phyloP scores from a whole-genome alignment of 2,113 vertebrate genomes.

The Tympanuchus pallidicinctus region DNA sequence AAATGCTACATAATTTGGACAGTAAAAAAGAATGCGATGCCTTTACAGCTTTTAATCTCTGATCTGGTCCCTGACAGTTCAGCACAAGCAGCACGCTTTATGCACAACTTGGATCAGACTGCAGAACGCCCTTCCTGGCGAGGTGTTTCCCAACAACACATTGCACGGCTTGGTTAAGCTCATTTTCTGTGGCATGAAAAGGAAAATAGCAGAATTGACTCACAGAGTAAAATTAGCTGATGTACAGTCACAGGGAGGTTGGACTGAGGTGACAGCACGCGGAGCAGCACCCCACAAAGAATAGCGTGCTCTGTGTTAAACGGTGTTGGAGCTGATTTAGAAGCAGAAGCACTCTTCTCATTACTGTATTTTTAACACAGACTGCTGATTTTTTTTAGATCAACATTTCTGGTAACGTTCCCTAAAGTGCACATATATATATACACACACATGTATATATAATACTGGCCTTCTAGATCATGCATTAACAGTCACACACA shows the following conservation, averaged over 20 bases:
- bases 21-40: background rate
- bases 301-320: background rate
- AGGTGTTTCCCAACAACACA: constrained; percentile 38
- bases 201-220: constrained; percentile 63
- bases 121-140: background rate
- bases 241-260: constrained; percentile 40
- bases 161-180: constrained; percentile 13
- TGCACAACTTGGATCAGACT: background rate
- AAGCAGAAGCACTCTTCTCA: background rate
- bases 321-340: background rate
- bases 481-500: background rate
- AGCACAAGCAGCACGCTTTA: background rate
- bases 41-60: background rate
- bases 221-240: constrained; percentile 46
- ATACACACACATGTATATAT: too few relatives aligned
- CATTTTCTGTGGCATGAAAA: constrained; percentile 47
- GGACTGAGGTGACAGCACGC: background rate
- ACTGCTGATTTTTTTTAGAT: background rate
- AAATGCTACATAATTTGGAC: background rate
- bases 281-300: background rate
- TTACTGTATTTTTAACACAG: background rate
- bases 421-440: background rate
- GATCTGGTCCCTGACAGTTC: background rate
- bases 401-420: background rate
- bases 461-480: background rate